These are phyloP conservation scores for Platygyra sinensis DNA, from an alignment of 64 coral and sea anemone species.

Conservation along the genomic window DNA sequence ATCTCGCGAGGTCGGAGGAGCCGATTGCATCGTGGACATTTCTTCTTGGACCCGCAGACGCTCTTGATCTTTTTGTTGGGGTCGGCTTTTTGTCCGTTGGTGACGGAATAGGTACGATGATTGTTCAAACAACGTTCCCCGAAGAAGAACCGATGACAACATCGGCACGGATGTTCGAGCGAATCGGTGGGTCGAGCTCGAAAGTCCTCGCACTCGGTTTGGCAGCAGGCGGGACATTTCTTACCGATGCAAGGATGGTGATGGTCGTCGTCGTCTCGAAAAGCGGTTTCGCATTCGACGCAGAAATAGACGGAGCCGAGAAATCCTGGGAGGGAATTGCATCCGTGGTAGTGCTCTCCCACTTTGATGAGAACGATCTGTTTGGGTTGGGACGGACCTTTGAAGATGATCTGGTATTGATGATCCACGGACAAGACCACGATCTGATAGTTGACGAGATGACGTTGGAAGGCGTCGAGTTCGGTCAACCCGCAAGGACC, in stretches of 20 bases:
- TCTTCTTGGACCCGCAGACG: not conserved
- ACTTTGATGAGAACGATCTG: conserved; percentile 27
- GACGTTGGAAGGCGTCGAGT: conserved; percentile 45
- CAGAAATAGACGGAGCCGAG: not conserved
- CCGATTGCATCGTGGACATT: not conserved
- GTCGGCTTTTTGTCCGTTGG: not conserved
- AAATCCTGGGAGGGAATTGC: conserved; percentile 46
- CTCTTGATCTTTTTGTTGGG: not conserved
- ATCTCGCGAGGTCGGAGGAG: not conserved
- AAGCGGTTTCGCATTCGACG: not conserved
- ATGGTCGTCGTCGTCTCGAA: not conserved
- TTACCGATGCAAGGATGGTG: not conserved
- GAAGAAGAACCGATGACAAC: not conserved
- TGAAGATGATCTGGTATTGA: conserved; percentile 35
- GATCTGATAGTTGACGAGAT: conserved; percentile 45
- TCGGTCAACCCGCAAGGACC: conserved; percentile 55
- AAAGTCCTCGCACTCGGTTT: not conserved
- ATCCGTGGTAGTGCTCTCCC: conserved; percentile 39
- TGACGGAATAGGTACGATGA: not conserved
- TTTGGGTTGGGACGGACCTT: conserved; percentile 17
- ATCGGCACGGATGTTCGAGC: not conserved
- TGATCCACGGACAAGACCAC: conserved; percentile 53
- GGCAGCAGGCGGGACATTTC: not conserved
- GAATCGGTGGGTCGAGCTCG: not conserved
- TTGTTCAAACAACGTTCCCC: not conserved